phyloP scores from a whole-genome alignment of 2,888 invertebrate genomes.

The Actias luna region DNA sequence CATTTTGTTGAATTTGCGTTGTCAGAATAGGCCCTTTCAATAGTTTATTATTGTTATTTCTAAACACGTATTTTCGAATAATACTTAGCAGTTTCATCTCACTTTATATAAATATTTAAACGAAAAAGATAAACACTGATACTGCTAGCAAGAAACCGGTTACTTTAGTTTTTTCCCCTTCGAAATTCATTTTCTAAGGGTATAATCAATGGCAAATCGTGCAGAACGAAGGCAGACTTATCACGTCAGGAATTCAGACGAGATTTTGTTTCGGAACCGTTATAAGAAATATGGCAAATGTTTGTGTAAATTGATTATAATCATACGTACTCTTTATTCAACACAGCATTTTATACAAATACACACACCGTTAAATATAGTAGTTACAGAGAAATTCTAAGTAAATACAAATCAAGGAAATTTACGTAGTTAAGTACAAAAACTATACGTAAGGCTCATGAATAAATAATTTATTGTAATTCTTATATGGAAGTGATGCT shows the following conservation, averaged over 20 bases:
- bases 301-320: constrained; percentile 26
- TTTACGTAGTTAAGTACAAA: background rate
- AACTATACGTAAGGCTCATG: too few relatives aligned
- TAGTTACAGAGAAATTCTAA: too few relatives aligned
- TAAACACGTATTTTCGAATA: background rate
- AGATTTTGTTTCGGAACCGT: constrained; percentile 46
- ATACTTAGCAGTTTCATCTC: background rate
- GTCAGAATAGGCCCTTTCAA: background rate
- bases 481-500: background rate
- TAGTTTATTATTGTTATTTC: background rate
- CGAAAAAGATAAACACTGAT: background rate
- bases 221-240: constrained; percentile 60
- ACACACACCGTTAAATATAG: too few relatives aligned
- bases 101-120: constrained; percentile 12
- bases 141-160: constrained; percentile 19
- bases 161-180: constrained; percentile 44
- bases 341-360: background rate
- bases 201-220: constrained; percentile 66
- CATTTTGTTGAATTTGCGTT: background rate
- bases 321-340: background rate
- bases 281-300: constrained; percentile 38
- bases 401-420: background rate
- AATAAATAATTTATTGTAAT: too few relatives aligned
- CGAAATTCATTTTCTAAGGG: constrained; percentile 54
- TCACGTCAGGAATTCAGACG: constrained; percentile 54